phyloP scores from a whole-genome alignment of 2,888 invertebrate species.

The Tuberolachnus salignus region DNA sequence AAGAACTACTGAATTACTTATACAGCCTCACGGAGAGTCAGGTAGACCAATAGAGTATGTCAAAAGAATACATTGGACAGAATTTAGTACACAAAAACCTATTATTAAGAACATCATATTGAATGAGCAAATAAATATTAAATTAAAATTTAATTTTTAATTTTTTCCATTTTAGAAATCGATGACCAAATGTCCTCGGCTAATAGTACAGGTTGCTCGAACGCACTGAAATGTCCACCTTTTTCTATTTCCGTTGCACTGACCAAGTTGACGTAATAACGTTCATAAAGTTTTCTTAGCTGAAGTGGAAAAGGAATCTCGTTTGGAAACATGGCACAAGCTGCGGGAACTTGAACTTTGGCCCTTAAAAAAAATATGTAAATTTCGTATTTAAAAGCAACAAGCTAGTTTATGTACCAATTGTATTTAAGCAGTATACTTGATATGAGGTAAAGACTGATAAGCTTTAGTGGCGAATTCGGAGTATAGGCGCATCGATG shows the following conservation, averaged over 20 bases:
- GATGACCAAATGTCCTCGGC: constrained; percentile 74
- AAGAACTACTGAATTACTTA: constrained; percentile 69
- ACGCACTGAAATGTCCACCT: constrained; percentile 87
- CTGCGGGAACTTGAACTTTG: constrained; percentile 73
- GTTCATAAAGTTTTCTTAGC: constrained; percentile 68
- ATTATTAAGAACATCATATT: too few relatives aligned
- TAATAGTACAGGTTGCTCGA: constrained; percentile 76
- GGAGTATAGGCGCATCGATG: constrained; percentile 76
- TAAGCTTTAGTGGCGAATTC: constrained; percentile 65
- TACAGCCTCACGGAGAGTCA: constrained; percentile 66
- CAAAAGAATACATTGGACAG: constrained; percentile 35
- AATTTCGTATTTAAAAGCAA: not conserved
- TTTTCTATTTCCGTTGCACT: constrained; percentile 70
- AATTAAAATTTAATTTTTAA: not conserved
- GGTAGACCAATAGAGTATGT: constrained; percentile 62
- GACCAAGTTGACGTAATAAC: constrained; percentile 72
- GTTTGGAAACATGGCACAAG: constrained; percentile 75
- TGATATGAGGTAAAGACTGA: constrained; percentile 20
- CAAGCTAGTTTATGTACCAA: not conserved
- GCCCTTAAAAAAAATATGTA: constrained; percentile 65
- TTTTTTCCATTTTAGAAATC: constrained; percentile 64
- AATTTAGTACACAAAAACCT: constrained; percentile 26
- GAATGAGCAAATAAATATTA: too few relatives aligned
- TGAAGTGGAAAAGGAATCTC: constrained; percentile 67
- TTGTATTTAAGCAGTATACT: constrained; percentile 15